phyloP scores from a whole-genome alignment of 2,797 vertebrate species.

The Hoplostethus atlanticus region DNA sequence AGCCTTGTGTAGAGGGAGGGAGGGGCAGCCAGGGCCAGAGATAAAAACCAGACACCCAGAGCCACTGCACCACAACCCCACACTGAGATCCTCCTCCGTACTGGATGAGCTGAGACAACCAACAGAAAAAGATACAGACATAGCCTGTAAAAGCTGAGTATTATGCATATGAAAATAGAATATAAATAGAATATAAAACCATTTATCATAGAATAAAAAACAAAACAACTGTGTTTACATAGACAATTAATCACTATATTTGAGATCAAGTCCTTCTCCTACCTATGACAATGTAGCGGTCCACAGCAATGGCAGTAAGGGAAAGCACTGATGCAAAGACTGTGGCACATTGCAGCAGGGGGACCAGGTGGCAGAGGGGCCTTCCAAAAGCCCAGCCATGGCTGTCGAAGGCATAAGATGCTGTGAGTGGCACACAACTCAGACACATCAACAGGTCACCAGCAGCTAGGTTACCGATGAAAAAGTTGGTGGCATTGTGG shows the following conservation, averaged over 20 bases:
- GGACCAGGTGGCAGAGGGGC: slow-evolving; percentile 84
- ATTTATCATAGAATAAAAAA: background rate
- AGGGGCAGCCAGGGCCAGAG: slow-evolving; percentile 83
- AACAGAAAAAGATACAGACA: background rate
- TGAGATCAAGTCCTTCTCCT: slow-evolving; percentile 16
- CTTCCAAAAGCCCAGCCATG: slow-evolving; percentile 85
- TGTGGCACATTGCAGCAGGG: slow-evolving; percentile 84
- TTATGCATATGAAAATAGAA: no score
- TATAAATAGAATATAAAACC: no score
- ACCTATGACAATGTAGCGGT: slow-evolving; percentile 87
- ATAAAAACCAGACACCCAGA: slow-evolving; percentile 81
- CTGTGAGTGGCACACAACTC: slow-evolving; percentile 86
- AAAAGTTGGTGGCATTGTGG: slow-evolving; percentile 88
- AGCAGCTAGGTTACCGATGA: slow-evolving; percentile 87
- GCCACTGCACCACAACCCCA: slow-evolving; percentile 79
- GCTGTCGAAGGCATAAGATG: slow-evolving; percentile 85
- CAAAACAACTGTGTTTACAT: no score
- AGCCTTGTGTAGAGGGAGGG: slow-evolving; percentile 80
- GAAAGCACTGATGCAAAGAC: slow-evolving; percentile 87
- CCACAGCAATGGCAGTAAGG: slow-evolving; percentile 87
- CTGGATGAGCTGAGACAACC: slow-evolving; percentile 78
- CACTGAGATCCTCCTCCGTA: slow-evolving; percentile 82
- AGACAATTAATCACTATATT: background rate
- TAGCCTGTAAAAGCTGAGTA: no score
- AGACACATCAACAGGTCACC: slow-evolving; percentile 88